Conservation (phyloP, 2,797 vertebrate species). For the Platyrinchus mystaceus region DNA sequence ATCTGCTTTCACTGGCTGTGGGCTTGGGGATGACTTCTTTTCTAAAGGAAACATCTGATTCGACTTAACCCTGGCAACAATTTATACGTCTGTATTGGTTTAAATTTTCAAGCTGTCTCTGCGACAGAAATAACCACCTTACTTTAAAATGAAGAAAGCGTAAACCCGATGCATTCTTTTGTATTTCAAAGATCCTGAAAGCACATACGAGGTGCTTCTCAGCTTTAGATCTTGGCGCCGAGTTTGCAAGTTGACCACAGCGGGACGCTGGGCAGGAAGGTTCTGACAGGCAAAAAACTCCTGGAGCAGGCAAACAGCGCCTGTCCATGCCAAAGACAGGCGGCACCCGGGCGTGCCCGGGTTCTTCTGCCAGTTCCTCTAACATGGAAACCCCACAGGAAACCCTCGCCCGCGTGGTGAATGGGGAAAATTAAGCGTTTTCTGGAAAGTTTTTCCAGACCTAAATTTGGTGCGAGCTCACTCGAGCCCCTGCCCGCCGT, state of each 20-base stretch:
- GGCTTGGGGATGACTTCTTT: not conserved
- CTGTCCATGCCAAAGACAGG: not conserved
- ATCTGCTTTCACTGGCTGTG: not conserved
- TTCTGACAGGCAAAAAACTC: not conserved
- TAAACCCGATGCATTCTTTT: not conserved
- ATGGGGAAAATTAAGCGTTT: not conserved
- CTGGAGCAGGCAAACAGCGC: rapidly evolving
- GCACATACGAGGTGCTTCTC: not conserved
- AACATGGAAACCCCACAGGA: not conserved
- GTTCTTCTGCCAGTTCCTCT: not conserved
- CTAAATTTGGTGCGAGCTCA: not conserved
- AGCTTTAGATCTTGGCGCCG: rapidly evolving
- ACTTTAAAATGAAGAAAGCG: not conserved
- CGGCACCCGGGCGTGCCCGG: not conserved
- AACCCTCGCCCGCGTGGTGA: not conserved
- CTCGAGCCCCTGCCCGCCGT: not conserved
- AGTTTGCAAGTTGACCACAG: not conserved
- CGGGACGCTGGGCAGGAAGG: no score
- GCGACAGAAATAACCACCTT: not conserved
- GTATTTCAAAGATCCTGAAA: rapidly evolving
- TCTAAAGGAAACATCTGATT: not conserved
- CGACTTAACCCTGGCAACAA: not conserved
- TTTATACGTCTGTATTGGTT: not conserved
- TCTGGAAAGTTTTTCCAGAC: not conserved
- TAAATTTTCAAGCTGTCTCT: not conserved